phyloP scores from a whole-genome alignment of 2,888 invertebrate species.

The Nezara viridula region DNA sequence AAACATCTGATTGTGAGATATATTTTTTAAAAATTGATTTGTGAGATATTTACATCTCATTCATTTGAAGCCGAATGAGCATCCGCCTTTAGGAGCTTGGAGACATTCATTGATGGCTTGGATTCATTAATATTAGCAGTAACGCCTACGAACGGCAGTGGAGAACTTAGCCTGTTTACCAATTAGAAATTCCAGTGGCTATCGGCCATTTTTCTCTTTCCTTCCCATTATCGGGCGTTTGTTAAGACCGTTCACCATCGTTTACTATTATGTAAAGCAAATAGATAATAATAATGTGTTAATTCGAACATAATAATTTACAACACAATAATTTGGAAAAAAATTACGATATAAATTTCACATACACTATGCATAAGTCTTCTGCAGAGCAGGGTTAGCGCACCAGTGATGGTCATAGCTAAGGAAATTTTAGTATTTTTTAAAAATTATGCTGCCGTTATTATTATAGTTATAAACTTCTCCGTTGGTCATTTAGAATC shows the following conservation, averaged over 20 bases:
- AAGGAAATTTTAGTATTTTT: too few relatives aligned
- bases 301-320: too few relatives aligned
- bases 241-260: background rate
- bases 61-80: background rate
- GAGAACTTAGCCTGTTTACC: background rate
- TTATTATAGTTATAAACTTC: too few relatives aligned
- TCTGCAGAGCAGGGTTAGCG: too few relatives aligned
- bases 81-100: background rate
- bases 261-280: too few relatives aligned
- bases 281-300: too few relatives aligned
- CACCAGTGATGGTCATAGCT: too few relatives aligned
- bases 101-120: background rate
- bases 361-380: too few relatives aligned
- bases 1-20: background rate
- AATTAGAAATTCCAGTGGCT: constrained; percentile 5
- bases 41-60: constrained; percentile 24
- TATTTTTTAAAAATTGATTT: background rate
- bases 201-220: background rate
- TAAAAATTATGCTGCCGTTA: too few relatives aligned
- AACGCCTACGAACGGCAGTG: constrained; percentile 18
- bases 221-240: background rate
- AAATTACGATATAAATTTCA: too few relatives aligned
- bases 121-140: constrained; percentile 16
- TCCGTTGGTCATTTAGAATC: too few relatives aligned
- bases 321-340: too few relatives aligned